Evolutionary conservation across 2,888 invertebrate genomes (phyloP), one percentile per base, ranked within the genome.

Genomic region (Agrypnus murinus): DNA sequence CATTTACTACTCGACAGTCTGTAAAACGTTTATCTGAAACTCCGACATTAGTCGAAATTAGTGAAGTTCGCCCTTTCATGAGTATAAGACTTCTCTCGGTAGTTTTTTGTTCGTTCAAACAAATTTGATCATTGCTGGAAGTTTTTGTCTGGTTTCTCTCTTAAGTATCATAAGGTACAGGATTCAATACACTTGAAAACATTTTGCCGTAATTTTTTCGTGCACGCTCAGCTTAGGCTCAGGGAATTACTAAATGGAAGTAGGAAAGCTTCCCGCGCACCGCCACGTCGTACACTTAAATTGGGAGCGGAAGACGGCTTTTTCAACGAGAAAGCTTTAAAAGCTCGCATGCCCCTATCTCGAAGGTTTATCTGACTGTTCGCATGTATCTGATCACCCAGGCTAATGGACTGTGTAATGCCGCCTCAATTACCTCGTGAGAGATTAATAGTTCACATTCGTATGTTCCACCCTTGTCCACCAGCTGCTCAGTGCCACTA

Each of bases 321-420:
- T 72, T 72, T 72, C 72, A 65, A 57, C 68, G 68, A 43, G 55
- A 65, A 64, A 69, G 72, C 72, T 72, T 77, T 77, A 71, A 78
- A 78, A 77, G 75, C 77, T 77, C 68, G 72, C 75, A 72, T 71
- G 74, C 73, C 69, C 72, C 58, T 65, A 65, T 65, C 65, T 65
- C 59, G 69, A 72, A 69, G 73, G 75, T 74, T 75, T 77, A 77
- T 77, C 76, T 74, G 70, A 70, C 73, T 71, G 74, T 76, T 77
- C 76, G 75, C 75, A 77, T 77, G 77, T 76, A 77, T 75, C 77
- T 76, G 74, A 77, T 76, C 76, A 77, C 74, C 72, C 65, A 48
- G 74, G 74, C 78, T 79, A 80, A 80, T 80, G 79, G 79, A 80
- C 78, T 78, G 77, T 78, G 77, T 80, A 79, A 79, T 80, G 74